Conservation (phyloP, 2,113 vertebrate genomes). For the human (Homo sapiens) region DNA sequence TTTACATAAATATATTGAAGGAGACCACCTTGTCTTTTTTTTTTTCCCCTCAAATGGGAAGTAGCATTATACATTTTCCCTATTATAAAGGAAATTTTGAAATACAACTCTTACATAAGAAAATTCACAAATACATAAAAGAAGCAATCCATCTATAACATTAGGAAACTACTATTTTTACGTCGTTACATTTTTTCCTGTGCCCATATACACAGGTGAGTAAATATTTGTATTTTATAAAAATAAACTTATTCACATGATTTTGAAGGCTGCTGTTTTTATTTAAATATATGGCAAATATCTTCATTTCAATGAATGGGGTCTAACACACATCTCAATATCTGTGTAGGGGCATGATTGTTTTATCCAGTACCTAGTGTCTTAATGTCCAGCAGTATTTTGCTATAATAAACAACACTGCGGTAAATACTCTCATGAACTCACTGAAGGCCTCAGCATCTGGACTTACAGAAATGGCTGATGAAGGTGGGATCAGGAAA, state of each 20-base stretch:
- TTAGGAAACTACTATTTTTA: not conserved
- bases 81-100: slow-evolving; percentile 2
- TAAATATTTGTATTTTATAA: not conserved
- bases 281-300: not conserved
- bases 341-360: not conserved
- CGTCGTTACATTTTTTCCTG: not conserved
- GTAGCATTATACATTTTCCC: not conserved
- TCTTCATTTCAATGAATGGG: not conserved
- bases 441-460: not conserved
- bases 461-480: not conserved
- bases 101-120: not conserved
- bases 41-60: not conserved
- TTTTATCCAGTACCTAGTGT: not conserved
- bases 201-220: not conserved
- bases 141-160: not conserved
- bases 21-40: not conserved
- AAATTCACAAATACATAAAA: not conserved
- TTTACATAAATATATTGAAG: not conserved
- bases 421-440: not conserved
- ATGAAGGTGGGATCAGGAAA: not conserved
- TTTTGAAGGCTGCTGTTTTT: not conserved
- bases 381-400: not conserved
- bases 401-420: not conserved
- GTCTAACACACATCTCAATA: not conserved
- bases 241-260: not conserved